These are phyloP conservation scores for Hemicentrotus pulcherrimus DNA, from an alignment of 35 echinoderm and acorn worm genomes.

Conservation along the genomic window DNA sequence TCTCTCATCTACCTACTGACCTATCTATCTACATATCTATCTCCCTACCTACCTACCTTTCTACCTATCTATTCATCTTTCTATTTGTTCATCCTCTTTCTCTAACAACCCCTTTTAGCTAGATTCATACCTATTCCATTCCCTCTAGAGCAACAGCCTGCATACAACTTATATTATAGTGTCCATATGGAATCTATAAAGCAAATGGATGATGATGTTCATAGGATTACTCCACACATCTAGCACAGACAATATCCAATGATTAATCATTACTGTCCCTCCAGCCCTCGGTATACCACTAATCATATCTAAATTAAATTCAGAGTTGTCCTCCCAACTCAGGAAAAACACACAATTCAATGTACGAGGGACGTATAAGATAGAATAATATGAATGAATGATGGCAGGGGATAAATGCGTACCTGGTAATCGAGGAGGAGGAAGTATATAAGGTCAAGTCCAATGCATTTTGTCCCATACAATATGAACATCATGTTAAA, in stretches of 20 bases:
- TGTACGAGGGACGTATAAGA: background rate
- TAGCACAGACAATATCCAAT: background rate
- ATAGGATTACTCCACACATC: background rate
- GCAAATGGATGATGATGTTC: background rate
- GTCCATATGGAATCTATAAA: too few relatives aligned
- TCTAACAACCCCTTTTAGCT: too few relatives aligned
- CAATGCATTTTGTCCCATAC: too few relatives aligned
- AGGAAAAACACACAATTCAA: background rate
- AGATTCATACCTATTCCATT: too few relatives aligned
- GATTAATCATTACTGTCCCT: background rate
- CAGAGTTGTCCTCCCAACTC: background rate
- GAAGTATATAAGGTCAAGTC: too few relatives aligned
- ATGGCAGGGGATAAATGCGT: background rate
- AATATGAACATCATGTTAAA: too few relatives aligned
- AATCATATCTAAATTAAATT: slow-evolving; percentile 15
- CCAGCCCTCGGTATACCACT: background rate
- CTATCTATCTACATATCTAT: too few relatives aligned
- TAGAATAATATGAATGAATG: background rate
- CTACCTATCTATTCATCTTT: too few relatives aligned
- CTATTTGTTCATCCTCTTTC: too few relatives aligned
- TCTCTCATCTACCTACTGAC: too few relatives aligned
- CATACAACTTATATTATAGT: background rate
- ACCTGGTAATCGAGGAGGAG: background rate
- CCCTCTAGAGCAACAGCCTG: background rate
- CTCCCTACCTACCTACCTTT: too few relatives aligned